Base-by-base conservation (phyloP, 2,888 invertebrate species). In the Ormyrus labotus region DNA sequence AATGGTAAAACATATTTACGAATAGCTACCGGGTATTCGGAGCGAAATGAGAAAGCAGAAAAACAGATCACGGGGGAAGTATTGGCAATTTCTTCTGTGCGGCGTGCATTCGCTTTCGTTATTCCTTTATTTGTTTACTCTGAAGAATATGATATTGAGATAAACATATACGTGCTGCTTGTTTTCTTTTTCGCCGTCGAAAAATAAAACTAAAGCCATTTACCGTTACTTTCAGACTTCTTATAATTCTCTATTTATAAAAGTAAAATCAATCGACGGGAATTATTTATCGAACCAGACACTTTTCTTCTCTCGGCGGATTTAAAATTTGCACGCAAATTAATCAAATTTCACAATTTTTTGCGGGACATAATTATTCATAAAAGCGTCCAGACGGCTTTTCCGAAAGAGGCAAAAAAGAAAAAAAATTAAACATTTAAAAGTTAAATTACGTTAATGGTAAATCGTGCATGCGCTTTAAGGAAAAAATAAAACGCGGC, bases 41-140 rank as follows among this genome's bases (percentile, higher is more conserved):
- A 19, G 64, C 51, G 68, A 80, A 80, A 79, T 79, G 69, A 80
- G 70, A 74, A 74, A 80, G 70, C 53, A 73, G 79, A 70, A 80
- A 80, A 80, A 70, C 74, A 80, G 74, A 69, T 70, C 74, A 48
- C 11, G 70, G 13, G 47, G 61, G 58, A 69, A 19, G 72, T 69
- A 80, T 80, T 80, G 79, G 74, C 64, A 74, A 69, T 74, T 74
- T 80, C 79, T 72, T 72, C 61, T 51, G 13, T 65, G 53, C 67
- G 47, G 61, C 47, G 57, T 50, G 67, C 55, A 70, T 64, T 57
- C 48, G 58, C 63, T 77, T 55, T 60, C 67, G 61, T 72, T 72
- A 53, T 71, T 45, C 60, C 50, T 67, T 67, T 78, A 67, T 78
- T 78, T 78, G 72, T 67, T 78, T 78, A 67, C 78, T 55, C 13